These are phyloP conservation scores for Sorex fumeus DNA, from an alignment of 2,113 vertebrate genomes.

Conservation along the genomic window DNA sequence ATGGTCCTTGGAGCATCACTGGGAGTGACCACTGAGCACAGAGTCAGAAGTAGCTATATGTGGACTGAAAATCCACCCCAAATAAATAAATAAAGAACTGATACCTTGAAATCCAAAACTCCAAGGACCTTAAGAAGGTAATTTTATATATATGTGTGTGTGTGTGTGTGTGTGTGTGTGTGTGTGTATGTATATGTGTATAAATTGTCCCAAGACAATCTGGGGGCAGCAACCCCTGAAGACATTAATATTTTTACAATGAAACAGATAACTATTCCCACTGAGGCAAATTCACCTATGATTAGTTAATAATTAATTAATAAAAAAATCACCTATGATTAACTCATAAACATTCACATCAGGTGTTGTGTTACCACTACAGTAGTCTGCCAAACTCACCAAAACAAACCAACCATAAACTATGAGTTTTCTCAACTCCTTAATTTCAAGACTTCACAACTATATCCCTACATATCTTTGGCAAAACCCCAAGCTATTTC, in stretches of 20 bases:
- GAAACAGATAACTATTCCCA: neutral
- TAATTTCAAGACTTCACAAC: conserved; percentile 42
- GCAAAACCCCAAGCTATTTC: conserved; percentile 2
- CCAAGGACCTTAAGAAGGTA: conserved; percentile 33
- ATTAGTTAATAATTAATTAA: too few relatives aligned
- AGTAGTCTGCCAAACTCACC: conserved; percentile 6
- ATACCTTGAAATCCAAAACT: neutral
- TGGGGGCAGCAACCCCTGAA: neutral
- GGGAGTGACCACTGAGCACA: too few relatives aligned
- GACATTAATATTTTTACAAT: neutral
- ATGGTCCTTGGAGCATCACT: too few relatives aligned
- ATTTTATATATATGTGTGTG: neutral
- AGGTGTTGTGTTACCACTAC: neutral
- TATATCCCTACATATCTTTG: neutral
- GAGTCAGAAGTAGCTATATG: too few relatives aligned
- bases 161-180: too few relatives aligned
- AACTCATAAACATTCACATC: neutral
- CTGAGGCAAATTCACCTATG: neutral
- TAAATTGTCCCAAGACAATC: neutral
- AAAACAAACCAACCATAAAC: conserved; percentile 46
- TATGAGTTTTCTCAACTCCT: neutral
- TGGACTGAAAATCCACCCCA: too few relatives aligned
- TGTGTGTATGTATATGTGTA: neutral
- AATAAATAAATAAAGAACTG: neutral
- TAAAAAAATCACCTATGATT: neutral